A percentile compares a stretch with the other conserved stretches of the same genome.
phyloP scores from a whole-genome alignment of 2,113 vertebrate genomes.

The Scolopax mira region DNA sequence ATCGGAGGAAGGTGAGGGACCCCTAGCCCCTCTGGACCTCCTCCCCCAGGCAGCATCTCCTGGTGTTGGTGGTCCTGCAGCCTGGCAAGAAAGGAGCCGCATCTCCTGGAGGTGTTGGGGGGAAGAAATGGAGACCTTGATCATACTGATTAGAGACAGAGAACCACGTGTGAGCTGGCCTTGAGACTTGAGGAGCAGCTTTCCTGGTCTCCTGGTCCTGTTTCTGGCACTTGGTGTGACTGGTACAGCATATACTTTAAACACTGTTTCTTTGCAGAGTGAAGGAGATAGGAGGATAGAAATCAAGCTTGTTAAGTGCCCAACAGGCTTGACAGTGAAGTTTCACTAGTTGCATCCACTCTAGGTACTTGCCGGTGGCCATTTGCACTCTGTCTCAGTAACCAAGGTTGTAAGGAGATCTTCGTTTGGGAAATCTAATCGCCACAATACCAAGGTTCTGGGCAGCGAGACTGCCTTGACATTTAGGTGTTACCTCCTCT shows the following conservation, averaged over 20 bases:
- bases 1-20: background rate
- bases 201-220: background rate
- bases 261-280: background rate
- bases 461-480: background rate
- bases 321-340: background rate
- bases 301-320: background rate
- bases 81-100: background rate
- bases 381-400: background rate
- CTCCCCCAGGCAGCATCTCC: background rate
- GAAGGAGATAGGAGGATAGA: background rate
- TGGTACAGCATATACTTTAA: background rate
- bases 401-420: background rate
- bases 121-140: background rate
- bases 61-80: rapidly evolving
- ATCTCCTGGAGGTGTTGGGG: rapidly evolving
- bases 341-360: background rate
- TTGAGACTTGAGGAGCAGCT: background rate
- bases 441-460: background rate
- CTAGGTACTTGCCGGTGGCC: background rate
- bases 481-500: background rate
- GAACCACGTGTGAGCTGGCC: background rate
- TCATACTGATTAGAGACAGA: background rate
- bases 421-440: background rate
- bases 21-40: background rate
- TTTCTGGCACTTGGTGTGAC: background rate